Conservation (phyloP, 2,113 vertebrate species). For the Plecturocebus donacophilus region DNA sequence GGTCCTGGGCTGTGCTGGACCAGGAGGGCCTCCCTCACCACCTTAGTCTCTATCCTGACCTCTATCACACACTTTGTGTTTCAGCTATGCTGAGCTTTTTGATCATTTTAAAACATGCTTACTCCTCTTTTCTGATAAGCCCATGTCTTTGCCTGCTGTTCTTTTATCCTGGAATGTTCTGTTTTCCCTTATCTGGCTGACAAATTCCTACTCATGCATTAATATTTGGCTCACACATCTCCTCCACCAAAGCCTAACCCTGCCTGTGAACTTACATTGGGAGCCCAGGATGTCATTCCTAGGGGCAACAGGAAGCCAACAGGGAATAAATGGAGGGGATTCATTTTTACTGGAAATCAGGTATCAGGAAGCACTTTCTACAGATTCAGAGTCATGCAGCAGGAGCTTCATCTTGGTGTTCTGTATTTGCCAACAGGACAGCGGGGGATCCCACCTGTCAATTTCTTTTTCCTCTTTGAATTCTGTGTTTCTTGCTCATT, state of each 20-base stretch:
- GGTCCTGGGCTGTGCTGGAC: neutral
- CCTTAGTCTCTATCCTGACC: neutral
- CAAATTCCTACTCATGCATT: neutral
- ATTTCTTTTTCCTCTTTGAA: neutral
- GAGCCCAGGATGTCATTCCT: neutral
- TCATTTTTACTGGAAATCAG: neutral
- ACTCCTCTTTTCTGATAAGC: neutral
- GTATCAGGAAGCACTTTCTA: neutral
- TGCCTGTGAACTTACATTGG: neutral
- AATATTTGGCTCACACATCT: neutral
- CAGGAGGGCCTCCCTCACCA: neutral
- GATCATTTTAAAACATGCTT: neutral
- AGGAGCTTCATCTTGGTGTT: neutral
- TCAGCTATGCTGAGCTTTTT: neutral
- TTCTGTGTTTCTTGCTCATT: neutral
- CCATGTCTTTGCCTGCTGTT: neutral
- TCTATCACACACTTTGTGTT: neutral
- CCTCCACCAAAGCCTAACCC: neutral
- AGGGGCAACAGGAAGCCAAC: neutral
- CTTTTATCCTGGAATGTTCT: neutral
- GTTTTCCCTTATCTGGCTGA: neutral
- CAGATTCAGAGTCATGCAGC: neutral
- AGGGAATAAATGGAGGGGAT: neutral
- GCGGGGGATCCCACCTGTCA: accelerated
- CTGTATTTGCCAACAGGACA: accelerated